Conservation (phyloP, 2,113 vertebrate species). For the Malurus cyaneus region DNA sequence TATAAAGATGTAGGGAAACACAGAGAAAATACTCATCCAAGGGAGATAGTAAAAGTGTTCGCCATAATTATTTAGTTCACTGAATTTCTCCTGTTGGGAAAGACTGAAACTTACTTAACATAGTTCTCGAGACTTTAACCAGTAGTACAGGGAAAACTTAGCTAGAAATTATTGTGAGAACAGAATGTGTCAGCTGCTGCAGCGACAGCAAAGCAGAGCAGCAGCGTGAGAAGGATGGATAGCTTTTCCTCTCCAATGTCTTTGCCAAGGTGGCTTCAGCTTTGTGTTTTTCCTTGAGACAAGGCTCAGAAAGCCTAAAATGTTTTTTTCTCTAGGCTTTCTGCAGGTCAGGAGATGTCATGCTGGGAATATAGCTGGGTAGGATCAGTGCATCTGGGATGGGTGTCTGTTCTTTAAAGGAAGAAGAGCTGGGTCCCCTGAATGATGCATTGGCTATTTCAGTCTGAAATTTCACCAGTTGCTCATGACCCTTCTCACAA, state of each 20-base stretch:
- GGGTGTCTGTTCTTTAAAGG: slow-evolving; percentile 29
- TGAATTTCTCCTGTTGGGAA: background rate
- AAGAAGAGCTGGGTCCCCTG: background rate
- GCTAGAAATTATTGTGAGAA: background rate
- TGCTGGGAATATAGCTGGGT: background rate
- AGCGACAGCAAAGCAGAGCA: background rate
- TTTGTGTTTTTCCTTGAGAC: background rate
- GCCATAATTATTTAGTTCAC: background rate
- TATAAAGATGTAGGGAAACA: background rate
- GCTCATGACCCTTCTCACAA: slow-evolving; percentile 47
- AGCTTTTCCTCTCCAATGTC: background rate
- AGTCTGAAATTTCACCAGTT: slow-evolving; percentile 56
- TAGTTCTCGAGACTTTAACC: background rate
- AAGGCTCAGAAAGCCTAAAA: background rate
- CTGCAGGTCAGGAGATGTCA: background rate
- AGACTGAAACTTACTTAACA: background rate
- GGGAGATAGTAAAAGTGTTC: background rate
- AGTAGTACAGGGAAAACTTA: background rate
- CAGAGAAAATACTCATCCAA: background rate
- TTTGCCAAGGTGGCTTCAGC: background rate
- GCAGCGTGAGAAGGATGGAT: background rate
- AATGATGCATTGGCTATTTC: slow-evolving; percentile 56
- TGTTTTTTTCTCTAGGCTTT: background rate
- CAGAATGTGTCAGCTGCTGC: background rate
- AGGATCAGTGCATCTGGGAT: background rate